These are phyloP conservation scores for Smithornis capensis DNA, from an alignment of 2,113 vertebrate genomes.

Conservation along the genomic window DNA sequence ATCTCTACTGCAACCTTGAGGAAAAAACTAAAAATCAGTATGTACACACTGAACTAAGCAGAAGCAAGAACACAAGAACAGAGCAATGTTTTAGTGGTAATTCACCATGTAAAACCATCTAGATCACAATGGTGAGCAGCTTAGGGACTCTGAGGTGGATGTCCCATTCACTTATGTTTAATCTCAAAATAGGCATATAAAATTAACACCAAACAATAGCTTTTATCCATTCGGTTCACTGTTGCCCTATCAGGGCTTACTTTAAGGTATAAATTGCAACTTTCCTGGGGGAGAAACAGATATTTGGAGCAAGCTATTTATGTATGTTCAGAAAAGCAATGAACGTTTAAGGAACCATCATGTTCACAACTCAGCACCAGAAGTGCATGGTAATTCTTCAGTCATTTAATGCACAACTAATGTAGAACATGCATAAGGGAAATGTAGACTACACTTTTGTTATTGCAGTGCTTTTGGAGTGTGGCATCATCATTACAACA, in stretches of 20 bases:
- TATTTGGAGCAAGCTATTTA: not conserved
- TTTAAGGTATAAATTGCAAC: not conserved
- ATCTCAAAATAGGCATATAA: not conserved
- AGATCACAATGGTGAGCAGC: not conserved
- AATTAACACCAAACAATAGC: not conserved
- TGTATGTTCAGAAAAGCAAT: not conserved
- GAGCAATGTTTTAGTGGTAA: not conserved
- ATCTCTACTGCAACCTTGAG: not conserved
- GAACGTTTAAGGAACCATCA: not conserved
- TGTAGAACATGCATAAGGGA: fast-evolving
- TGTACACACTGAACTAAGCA: fast-evolving
- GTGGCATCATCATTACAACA: not conserved
- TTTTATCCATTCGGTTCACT: not conserved
- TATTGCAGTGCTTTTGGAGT: not conserved
- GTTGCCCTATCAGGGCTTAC: not conserved
- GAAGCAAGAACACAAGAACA: not conserved
- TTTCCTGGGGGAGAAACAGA: not conserved
- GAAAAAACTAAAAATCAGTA: not conserved
- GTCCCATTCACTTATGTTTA: not conserved
- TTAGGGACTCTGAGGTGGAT: not conserved
- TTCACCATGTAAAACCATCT: not conserved
- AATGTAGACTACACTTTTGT: not conserved
- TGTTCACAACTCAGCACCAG: not conserved
- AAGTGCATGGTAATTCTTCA: not conserved
- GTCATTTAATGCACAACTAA: not conserved